Base-by-base conservation (phyloP, 1,140 invertebrate species). In the Nephila pilipes region DNA sequence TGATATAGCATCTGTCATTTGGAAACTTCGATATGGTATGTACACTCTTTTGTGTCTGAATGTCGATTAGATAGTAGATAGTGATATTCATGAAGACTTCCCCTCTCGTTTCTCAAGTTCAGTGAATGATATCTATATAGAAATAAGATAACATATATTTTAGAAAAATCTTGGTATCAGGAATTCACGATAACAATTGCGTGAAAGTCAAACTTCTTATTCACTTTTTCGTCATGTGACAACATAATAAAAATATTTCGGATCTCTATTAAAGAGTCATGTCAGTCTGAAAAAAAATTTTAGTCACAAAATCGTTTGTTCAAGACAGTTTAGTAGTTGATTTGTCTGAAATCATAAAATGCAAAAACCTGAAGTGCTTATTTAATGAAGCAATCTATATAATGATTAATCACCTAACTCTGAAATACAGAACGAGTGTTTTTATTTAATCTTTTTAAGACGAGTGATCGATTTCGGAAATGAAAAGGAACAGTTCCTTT, bases 51-150 rank as follows among this genome's bases (percentile, higher is more conserved):
- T 69, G 63, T 69, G 63, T 32, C 25, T 25, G 63, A 69, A 69
- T 25, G n/a, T 20, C 25, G 63, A 69, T 69, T 69, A 69, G 63
- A 69, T 69, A 69, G 29, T 69, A 29, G 2, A 12, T 69, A 69
- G 29, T 25, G 16, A n/a, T n/a, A 12, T 69, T 69, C 63, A 12
- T 12, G 63, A 69, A 69, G 25, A n/a, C n/a, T 69, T 69, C 63
- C 25, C 63, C 63, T 69, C 63, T 69, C 25, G n/a, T 69, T 29
- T 69, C 25, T 29, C n/a, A 69, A 69, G 63, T 69, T 69, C 63
- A 25, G n/a, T 25, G 25, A 60, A 22, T 60, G 58, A 60, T 10
- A 60, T 60, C 58, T 22, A 18, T 60, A 60, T n/a, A n/a, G 29
- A 69, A 12, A 25, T 14, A 25, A 69, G 63, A 69, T 69, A 69